These are phyloP conservation scores for Diloba caeruleocephala DNA, from an alignment of 2,888 invertebrate species.

Conservation along the genomic window DNA sequence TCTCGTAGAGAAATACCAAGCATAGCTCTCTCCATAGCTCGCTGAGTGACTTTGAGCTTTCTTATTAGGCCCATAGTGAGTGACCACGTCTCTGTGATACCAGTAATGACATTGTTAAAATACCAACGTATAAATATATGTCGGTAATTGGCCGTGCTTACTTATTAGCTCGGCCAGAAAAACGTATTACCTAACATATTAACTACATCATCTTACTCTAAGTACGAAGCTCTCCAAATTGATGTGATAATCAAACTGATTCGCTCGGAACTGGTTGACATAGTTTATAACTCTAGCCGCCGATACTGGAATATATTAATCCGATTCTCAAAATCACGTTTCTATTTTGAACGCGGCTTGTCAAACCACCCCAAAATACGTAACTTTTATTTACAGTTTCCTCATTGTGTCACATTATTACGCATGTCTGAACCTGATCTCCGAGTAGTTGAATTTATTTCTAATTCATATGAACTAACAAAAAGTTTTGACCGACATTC, in stretches of 20 bases:
- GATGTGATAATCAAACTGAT: not conserved
- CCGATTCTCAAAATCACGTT: not conserved
- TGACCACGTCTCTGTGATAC: too few species aligned
- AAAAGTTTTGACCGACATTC: conserved; percentile 46
- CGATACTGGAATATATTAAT: not conserved
- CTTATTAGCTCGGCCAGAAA: too few species aligned
- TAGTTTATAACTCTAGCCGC: not conserved
- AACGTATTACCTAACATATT: too few species aligned
- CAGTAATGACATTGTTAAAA: too few species aligned
- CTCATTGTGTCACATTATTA: conserved; percentile 34
- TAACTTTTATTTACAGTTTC: conserved; percentile 42
- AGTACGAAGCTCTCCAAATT: not conserved
- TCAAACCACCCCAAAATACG: conserved; percentile 14
- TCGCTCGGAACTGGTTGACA: not conserved
- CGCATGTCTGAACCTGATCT: conserved; percentile 19
- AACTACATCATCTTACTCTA: not conserved
- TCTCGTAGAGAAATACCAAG: too few species aligned
- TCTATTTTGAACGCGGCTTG: not conserved
- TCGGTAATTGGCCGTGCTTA: too few species aligned
- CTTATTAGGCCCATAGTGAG: too few species aligned
- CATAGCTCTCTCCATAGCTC: too few species aligned
- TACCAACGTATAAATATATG: too few species aligned
- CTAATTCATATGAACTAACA: conserved; percentile 33
- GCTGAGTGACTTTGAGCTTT: too few species aligned
- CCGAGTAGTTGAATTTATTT: conserved; percentile 34